A percentile compares a stretch with the other conserved stretches of the same genome.
Conservation (phyloP, 2,888 invertebrate genomes). For the Elaeidobius kamerunicus region DNA sequence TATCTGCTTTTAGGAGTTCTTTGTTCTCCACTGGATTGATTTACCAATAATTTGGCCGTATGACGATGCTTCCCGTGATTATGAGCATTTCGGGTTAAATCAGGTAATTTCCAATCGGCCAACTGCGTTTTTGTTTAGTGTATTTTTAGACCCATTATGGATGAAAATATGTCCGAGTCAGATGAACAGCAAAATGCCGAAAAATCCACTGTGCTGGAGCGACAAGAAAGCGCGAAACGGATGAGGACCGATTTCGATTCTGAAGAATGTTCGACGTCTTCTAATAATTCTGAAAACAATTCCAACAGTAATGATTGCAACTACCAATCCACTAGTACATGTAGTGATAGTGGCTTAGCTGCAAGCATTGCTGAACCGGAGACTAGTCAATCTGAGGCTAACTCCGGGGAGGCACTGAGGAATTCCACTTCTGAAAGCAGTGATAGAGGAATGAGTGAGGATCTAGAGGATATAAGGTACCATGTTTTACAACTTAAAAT, state of each 20-base stretch:
- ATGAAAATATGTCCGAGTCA: constrained; percentile 39
- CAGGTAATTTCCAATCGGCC: background rate
- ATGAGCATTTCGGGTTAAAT: constrained; percentile 1
- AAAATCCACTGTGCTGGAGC: constrained; percentile 28
- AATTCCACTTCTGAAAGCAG: background rate
- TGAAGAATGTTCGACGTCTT: constrained; percentile 38
- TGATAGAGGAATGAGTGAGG: constrained; percentile 13
- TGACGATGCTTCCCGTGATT: background rate
- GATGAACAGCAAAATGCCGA: constrained; percentile 33
- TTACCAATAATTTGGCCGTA: no score
- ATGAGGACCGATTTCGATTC: constrained; percentile 40
- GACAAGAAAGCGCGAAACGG: constrained; percentile 38
- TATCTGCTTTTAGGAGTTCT: background rate
- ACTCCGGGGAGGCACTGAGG: constrained; percentile 13
- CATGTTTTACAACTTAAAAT: no score
- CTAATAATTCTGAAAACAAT: constrained; percentile 33
- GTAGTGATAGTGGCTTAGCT: constrained; percentile 40
- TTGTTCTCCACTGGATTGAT: no score
- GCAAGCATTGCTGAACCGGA: constrained; percentile 33
- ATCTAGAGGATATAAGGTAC: constrained; percentile 26
- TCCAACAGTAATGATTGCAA: constrained; percentile 25
- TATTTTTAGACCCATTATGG: constrained; percentile 38
- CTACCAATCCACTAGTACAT: constrained; percentile 39
- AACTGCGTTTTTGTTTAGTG: constrained; percentile 20
- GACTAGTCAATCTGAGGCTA: constrained; percentile 14